A percentile compares a stretch with the other conserved stretches of the same genome.
These are phyloP conservation scores for Pegoplata infirma DNA, from an alignment of 2,888 invertebrate genomes.

Conservation along the genomic window DNA sequence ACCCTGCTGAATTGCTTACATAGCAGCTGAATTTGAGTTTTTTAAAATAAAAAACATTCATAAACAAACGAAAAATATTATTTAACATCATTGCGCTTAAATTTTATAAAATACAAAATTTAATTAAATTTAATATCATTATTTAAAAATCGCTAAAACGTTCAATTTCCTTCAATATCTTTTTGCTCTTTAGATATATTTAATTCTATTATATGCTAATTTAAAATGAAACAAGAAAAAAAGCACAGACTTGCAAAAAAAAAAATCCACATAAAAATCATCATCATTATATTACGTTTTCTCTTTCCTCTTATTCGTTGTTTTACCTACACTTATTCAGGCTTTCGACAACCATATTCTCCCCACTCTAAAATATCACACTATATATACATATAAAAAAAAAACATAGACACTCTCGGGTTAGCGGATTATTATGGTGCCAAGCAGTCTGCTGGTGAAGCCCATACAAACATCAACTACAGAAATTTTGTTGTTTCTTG, in stretches of 20 bases:
- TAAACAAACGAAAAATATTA: no score
- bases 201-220: neutral
- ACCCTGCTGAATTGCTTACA: no score
- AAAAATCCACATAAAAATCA: neutral
- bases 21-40: no score
- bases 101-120: no score
- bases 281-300: neutral
- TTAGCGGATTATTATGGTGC: constrained; percentile 38
- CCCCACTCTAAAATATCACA: neutral
- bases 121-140: no score
- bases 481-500: neutral
- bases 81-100: no score
- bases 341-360: neutral
- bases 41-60: no score
- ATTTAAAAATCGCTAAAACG: no score
- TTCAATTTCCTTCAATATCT: neutral
- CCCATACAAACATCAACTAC: constrained; percentile 1
- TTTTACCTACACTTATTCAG: neutral
- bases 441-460: constrained; percentile 55
- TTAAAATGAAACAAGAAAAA: neutral
- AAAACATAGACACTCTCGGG: neutral
- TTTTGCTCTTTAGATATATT: neutral
- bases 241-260: neutral
- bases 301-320: neutral
- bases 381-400: no score